Percentiles rank a stretch among this genome's conserved stretches.
Conservation (phyloP, 2,113 vertebrate genomes). For the Arizona elegans region DNA sequence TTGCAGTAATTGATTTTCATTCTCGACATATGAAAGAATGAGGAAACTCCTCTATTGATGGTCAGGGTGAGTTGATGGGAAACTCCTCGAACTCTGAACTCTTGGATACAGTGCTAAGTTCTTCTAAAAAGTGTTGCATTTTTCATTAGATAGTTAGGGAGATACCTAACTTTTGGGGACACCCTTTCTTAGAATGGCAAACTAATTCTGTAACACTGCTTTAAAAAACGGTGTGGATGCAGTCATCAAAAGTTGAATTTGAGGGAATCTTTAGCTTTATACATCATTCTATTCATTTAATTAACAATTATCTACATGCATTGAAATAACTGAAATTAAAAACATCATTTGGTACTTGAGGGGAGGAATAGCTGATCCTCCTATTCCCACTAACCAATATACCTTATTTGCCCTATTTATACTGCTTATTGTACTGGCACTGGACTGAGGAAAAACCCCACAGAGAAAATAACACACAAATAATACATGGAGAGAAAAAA, state of each 20-base stretch:
- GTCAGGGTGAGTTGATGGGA: background rate
- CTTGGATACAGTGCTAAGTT: background rate
- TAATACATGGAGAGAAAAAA: background rate
- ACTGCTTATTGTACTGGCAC: background rate
- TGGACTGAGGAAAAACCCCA: too few relatives aligned
- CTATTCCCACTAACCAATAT: background rate
- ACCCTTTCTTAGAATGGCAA: background rate
- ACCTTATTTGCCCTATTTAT: background rate
- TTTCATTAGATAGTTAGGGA: background rate
- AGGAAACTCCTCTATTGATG: background rate
- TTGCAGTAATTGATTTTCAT: background rate
- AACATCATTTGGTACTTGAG: background rate
- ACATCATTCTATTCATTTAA: background rate
- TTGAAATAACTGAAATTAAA: background rate
- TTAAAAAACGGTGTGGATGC: background rate
- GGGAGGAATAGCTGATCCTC: background rate
- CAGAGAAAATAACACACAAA: background rate
- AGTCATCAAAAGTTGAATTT: background rate
- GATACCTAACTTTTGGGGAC: background rate
- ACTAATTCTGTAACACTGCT: background rate
- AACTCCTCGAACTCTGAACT: background rate
- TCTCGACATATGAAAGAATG: background rate
- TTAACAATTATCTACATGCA: background rate
- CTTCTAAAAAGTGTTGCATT: background rate
- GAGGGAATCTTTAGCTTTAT: background rate